Evolutionary conservation across 2,113 vertebrate species (phyloP).

Genomic region (Hemiprocne comata): DNA sequence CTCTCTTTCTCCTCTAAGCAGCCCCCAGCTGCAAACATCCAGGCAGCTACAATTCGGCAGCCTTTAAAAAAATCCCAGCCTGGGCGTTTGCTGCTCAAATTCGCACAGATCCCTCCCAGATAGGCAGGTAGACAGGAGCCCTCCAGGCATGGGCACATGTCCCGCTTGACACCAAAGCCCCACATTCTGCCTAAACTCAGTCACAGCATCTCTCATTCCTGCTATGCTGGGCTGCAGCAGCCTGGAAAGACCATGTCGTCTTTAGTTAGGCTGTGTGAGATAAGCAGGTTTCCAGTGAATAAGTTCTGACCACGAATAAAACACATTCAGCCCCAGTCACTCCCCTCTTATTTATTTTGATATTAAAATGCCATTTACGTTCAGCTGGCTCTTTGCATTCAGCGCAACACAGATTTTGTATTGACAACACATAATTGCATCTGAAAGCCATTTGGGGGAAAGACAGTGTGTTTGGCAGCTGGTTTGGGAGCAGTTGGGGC

Average conservation of each 20-base stretch:
- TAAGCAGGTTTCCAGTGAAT: neutral
- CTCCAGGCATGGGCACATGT: fast-evolving
- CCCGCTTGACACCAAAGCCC: neutral
- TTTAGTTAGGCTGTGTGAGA: neutral
- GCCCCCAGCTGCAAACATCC: neutral
- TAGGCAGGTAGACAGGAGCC: fast-evolving
- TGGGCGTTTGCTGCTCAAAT: neutral
- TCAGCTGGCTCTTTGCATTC: neutral
- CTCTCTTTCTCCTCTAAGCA: neutral
- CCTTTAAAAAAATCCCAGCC: neutral
- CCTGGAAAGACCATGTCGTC: neutral
- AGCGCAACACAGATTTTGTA: neutral
- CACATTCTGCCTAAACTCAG: neutral
- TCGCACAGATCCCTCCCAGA: neutral
- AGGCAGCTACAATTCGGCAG: neutral
- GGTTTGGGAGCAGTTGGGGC: neutral
- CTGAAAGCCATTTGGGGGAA: constrained; percentile 1
- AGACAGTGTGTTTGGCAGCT: constrained; percentile 3
- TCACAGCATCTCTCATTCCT: neutral
- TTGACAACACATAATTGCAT: neutral
- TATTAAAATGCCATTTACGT: neutral
- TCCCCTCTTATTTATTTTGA: neutral
- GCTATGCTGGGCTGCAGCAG: neutral
- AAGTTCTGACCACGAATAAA: neutral
- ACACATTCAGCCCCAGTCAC: neutral